phyloP scores from a whole-genome alignment of 2,113 vertebrate species.

The Chionomys nivalis region DNA sequence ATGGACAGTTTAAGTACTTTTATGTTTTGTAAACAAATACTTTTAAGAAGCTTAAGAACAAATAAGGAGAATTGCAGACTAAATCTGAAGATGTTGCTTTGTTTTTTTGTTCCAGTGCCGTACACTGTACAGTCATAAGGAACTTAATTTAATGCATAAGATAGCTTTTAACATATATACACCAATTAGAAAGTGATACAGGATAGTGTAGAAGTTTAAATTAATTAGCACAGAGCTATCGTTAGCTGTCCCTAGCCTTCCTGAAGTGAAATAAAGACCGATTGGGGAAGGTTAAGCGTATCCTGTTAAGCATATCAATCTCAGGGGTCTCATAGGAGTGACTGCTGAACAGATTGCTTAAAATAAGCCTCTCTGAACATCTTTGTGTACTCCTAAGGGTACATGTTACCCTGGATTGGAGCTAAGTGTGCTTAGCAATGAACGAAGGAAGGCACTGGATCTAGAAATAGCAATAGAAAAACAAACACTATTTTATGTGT shows the following conservation, averaged over 20 bases:
- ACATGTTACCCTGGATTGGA: neutral
- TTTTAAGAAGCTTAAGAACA: slow-evolving; percentile 26
- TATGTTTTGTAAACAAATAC: slow-evolving; percentile 24
- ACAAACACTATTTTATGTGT: neutral
- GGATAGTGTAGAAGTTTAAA: neutral
- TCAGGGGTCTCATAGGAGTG: neutral
- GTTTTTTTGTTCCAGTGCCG: neutral
- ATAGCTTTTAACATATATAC: neutral
- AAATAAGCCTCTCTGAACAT: neutral
- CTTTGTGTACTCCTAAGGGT: neutral
- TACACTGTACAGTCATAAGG: neutral
- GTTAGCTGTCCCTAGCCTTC: neutral
- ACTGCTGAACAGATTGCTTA: neutral
- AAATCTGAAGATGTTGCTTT: neutral
- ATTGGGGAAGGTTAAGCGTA: neutral
- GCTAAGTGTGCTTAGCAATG: slow-evolving; percentile 9
- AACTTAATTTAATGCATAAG: neutral
- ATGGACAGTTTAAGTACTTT: slow-evolving; percentile 3
- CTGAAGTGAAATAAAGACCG: neutral
- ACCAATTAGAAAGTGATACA: neutral
- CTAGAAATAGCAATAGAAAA: neutral
- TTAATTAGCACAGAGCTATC: neutral
- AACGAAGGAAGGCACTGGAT: neutral
- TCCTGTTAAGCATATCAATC: neutral
- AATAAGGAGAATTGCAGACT: neutral